Conservation (phyloP, 2,797 vertebrate species). For the Emydoidea blandingii region DNA sequence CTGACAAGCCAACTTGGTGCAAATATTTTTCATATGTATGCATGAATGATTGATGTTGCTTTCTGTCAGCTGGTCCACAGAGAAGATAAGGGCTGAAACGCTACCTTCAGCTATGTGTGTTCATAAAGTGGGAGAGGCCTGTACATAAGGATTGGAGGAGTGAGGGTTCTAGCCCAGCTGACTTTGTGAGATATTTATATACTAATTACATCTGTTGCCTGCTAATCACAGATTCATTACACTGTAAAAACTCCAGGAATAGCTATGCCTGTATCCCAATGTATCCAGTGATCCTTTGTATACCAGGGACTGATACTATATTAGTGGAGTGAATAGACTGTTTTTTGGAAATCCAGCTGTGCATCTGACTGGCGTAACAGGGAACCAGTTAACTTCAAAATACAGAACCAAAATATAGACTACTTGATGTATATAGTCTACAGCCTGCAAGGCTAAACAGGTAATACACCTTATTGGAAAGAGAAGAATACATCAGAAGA, state of each 20-base stretch:
- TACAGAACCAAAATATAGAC: neutral
- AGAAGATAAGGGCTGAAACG: neutral
- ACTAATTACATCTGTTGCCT: neutral
- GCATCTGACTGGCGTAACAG: neutral
- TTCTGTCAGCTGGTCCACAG: neutral
- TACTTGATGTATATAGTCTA: accelerated
- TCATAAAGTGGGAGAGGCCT: neutral
- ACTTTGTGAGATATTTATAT: neutral
- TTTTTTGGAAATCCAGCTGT: neutral
- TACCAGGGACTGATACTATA: accelerated
- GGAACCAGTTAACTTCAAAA: neutral
- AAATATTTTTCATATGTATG: neutral
- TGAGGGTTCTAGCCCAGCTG: neutral
- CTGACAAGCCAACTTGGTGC: accelerated
- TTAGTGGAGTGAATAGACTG: neutral
- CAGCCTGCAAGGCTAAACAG: neutral
- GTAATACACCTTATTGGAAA: neutral
- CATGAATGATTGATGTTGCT: neutral
- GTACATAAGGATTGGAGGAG: neutral
- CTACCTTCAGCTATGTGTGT: neutral
- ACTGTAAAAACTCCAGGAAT: neutral
- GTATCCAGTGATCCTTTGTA: neutral
- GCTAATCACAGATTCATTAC: neutral
- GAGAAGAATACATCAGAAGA: neutral
- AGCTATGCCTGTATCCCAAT: neutral